phyloP scores from a whole-genome alignment of 2,888 invertebrate genomes.

The Saturnia pavonia region DNA sequence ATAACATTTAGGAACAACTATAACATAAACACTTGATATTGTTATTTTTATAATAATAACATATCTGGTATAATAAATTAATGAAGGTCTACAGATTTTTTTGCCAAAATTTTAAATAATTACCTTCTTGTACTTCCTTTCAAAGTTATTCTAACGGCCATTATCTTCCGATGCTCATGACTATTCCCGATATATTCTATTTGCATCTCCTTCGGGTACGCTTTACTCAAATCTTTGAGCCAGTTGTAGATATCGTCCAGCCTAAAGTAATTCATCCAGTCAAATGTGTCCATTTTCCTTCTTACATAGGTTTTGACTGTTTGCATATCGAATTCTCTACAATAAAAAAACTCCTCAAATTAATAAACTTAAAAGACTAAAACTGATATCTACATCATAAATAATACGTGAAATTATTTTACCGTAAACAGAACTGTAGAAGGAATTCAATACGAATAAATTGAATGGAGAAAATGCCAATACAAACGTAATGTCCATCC shows the following conservation, averaged over 20 bases:
- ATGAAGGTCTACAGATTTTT: not conserved
- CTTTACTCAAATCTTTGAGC: conserved; percentile 70
- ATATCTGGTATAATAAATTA: not conserved
- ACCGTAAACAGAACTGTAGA: not conserved
- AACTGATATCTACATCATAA: too few relatives aligned
- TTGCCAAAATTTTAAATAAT: not conserved
- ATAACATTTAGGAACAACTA: not conserved
- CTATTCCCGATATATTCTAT: conserved; percentile 61
- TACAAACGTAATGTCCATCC: not conserved
- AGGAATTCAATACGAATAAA: not conserved
- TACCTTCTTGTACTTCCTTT: conserved; percentile 29
- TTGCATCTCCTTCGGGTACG: conserved; percentile 66
- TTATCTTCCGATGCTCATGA: conserved; percentile 60
- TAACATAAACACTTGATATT: not conserved
- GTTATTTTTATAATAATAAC: not conserved
- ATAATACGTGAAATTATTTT: too few relatives aligned
- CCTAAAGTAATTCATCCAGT: conserved; percentile 82
- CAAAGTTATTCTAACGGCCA: conserved; percentile 44
- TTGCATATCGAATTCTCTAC: conserved; percentile 60
- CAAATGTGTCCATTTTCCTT: conserved; percentile 56
- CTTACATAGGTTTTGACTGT: conserved; percentile 57
- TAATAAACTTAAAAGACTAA: not conserved
- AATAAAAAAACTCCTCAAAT: conserved; percentile 22
- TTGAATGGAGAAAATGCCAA: not conserved
- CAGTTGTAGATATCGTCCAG: conserved; percentile 83